Evolutionary conservation across 2,113 vertebrate genomes (phyloP).

Genomic region (Cromileptes altivelis): DNA sequence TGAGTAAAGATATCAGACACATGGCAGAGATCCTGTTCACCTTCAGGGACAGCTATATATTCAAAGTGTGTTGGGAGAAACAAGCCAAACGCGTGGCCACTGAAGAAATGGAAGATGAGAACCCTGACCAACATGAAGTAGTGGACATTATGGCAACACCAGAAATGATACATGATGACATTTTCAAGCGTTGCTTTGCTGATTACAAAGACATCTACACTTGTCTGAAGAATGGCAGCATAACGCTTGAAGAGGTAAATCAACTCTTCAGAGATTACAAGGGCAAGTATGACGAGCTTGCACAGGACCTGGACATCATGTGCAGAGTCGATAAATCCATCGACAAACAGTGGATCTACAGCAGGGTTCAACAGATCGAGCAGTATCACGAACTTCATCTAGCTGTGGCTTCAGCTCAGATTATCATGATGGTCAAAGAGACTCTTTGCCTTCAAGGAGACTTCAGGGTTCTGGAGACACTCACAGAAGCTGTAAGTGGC

Average conservation of each 20-base stretch:
- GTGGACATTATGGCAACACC: slow-evolving; percentile 41
- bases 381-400: slow-evolving; percentile 92
- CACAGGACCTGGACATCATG: slow-evolving; percentile 81
- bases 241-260: slow-evolving; percentile 86
- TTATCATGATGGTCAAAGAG: slow-evolving; percentile 86
- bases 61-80: slow-evolving; percentile 87
- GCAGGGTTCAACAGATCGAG: slow-evolving; percentile 88
- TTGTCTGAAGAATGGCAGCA: slow-evolving; percentile 82
- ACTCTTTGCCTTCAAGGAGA: slow-evolving; percentile 88
- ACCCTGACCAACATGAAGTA: neutral
- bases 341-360: slow-evolving; percentile 83
- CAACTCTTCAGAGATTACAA: slow-evolving; percentile 83
- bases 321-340: slow-evolving; percentile 60
- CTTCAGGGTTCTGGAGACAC: slow-evolving; percentile 86
- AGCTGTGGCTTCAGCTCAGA: slow-evolving; percentile 85
- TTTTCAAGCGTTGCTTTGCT: slow-evolving; percentile 80
- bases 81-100: slow-evolving; percentile 36
- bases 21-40: slow-evolving; percentile 76
- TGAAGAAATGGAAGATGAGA: neutral
- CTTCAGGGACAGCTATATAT: slow-evolving; percentile 86
- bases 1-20: slow-evolving; percentile 73
- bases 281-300: slow-evolving; percentile 82
- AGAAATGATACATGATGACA: neutral
- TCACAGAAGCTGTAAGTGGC: slow-evolving; percentile 88
- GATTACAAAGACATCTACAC: slow-evolving; percentile 78